Base-by-base conservation (phyloP, 2,797 vertebrate genomes). In the Parambassis ranga region DNA sequence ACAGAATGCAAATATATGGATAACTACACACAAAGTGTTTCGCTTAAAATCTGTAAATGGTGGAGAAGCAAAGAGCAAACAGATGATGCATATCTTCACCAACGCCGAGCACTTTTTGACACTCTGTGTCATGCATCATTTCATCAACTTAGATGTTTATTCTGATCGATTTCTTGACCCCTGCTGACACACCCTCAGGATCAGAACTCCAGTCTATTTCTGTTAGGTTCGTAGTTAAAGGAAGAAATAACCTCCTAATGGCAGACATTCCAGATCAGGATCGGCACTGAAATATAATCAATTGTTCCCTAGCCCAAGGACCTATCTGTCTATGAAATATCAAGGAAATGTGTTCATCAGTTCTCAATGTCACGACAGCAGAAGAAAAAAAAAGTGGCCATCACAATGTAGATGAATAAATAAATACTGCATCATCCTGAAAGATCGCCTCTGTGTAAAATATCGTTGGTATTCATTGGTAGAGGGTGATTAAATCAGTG, bases 211-310 rank as follows among this genome's bases (percentile, higher is more conserved):
- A 35, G 42, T 43, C 15, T 14, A 20, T 57, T 63, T 56, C 35
- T 43, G 26, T 27, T 11, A 22, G 15, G 52, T 65, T 68, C 37
- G 50, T 30, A 44, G 41, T 36, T 39, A 31, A 44, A 37, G 26
- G 13, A 72, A 50, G 64, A 23, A 46, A 36, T 57, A 58, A 37
- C 23, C 13, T 4, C 27, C 6, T 28, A 33, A 52, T 16, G 32
- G 32, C 16, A 27, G 27, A 33, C 15, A 55, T 43, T 61, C 11
- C 10, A 47, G 8, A 52, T 61, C 32, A 13, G n/a, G 36, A 62
- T 77, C 35, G 28, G 22, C 28, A 37, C 33, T 19, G 30, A 41
- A 64, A 72, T 62, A 4, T 4, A 36, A 64, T 68, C 27, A 62
- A 20, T 39, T 24, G 22, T 42, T 46, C 24, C 8, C 0, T 15